Base-by-base conservation (phyloP, 2,113 vertebrate genomes). In the Odontesthes bonariensis region DNA sequence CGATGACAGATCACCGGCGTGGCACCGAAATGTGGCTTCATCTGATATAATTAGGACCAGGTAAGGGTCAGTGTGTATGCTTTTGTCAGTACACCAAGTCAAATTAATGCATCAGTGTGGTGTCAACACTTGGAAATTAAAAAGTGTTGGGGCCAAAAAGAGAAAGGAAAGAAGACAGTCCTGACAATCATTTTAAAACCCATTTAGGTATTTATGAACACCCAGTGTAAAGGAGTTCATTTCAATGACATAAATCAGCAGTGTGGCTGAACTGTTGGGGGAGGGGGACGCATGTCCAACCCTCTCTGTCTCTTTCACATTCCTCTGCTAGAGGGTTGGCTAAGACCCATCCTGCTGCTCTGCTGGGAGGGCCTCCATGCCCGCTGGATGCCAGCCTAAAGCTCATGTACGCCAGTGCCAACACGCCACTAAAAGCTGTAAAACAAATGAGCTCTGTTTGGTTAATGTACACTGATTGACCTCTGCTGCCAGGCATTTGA, bases 21-120 rank as follows among this genome's bases (percentile, higher is more conserved):
- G 81, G 72, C 75, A 82, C 76, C 16, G 44, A 89, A 87, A 90
- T 85, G 89, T 84, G 85, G 71, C 77, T 90, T 88, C 83, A 23
- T 51, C 76, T 58, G 68, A 90, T 94, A 93, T 92, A 93, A 93
- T 94, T 93, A 94, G 91, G 75, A 84, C 17, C 85, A 90, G 90
- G 87, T 92, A 77, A 85, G 76, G 75, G 83, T 76, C 55, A 3
- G 57, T 57, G 57, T 52, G 27, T 62, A 49, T 66, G 73, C 20
- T 13, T 69, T 22, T 56, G 58, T 76, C 23, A 22, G 27, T 22
- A 12, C 57, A 44, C 20, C 16, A 59, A 47, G 44, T 22, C 60
- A 6, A 59, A 33, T 46, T 64, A 38, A 80, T 74, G 73, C 71
- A 65, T 80, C 54, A 55, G 53, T 6, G 47, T 16, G 46, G 19